These are phyloP conservation scores for Magallana angulata DNA, from an alignment of 1,140 invertebrate species.

Conservation along the genomic window DNA sequence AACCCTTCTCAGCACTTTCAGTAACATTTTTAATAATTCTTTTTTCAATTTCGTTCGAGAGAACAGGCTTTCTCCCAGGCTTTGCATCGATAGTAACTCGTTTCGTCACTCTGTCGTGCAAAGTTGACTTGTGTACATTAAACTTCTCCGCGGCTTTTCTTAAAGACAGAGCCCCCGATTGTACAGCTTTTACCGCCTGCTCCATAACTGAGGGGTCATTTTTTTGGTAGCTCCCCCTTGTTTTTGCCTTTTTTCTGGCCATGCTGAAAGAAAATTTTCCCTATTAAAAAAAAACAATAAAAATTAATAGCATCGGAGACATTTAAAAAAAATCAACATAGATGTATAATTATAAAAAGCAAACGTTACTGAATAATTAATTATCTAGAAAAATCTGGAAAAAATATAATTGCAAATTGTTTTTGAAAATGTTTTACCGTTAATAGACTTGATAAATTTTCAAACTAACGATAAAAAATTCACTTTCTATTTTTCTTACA, in stretches of 20 bases:
- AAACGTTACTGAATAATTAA: too few relatives aligned
- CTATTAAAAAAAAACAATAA: too few relatives aligned
- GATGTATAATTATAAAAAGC: too few relatives aligned
- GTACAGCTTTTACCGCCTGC: not conserved
- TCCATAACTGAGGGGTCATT: not conserved
- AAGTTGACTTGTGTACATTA: constrained; percentile 49
- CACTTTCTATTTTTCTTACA: too few relatives aligned
- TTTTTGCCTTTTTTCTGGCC: constrained; percentile 1
- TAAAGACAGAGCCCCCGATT: constrained; percentile 42
- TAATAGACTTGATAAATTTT: too few relatives aligned
- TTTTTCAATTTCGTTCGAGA: constrained; percentile 47
- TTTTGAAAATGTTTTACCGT: too few relatives aligned
- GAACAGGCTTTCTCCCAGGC: constrained; percentile 43
- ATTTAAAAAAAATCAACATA: too few relatives aligned
- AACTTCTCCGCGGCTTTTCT: constrained; percentile 38
- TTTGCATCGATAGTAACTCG: constrained; percentile 27
- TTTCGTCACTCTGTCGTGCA: constrained; percentile 49
- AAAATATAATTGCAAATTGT: too few relatives aligned
- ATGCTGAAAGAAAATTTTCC: not conserved
- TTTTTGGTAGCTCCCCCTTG: not conserved
- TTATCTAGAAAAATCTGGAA: too few relatives aligned
- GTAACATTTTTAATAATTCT: constrained; percentile 46
- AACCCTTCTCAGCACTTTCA: constrained; percentile 37
- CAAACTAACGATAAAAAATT: too few relatives aligned
- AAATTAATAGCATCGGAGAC: too few relatives aligned